Evolutionary conservation across 2,797 vertebrate species (phyloP).

Genomic region (Sebastes minor): DNA sequence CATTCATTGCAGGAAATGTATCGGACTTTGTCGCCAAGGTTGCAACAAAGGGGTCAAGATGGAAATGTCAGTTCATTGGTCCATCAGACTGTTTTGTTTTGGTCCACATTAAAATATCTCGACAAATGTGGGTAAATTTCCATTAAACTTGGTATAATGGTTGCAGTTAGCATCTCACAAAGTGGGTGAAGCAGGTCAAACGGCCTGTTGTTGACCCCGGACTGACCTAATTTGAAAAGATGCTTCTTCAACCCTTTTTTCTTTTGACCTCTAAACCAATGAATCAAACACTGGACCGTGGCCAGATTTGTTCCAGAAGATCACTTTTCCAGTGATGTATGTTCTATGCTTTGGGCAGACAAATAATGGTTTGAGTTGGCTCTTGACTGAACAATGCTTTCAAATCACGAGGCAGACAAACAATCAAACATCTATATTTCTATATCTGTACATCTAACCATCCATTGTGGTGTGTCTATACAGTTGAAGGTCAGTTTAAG

Average conservation of each 20-base stretch:
- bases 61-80: neutral
- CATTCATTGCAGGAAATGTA: neutral
- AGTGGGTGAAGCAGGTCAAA: neutral
- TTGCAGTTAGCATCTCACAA: neutral
- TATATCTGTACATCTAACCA: neutral
- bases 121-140: neutral
- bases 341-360: neutral
- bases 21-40: neutral
- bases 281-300: neutral
- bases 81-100: neutral
- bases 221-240: neutral
- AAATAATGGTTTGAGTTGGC: neutral
- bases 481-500: neutral
- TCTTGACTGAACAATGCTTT: neutral
- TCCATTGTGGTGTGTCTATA: neutral
- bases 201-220: too few species aligned
- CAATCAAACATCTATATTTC: neutral
- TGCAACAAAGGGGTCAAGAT: neutral
- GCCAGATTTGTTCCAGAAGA: neutral
- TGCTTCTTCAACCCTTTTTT: neutral
- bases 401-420: neutral
- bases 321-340: slow-evolving; percentile 1
- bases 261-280: neutral
- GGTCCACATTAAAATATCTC: neutral
- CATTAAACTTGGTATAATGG: neutral